A percentile compares a stretch with the other conserved stretches of the same genome.
phyloP scores from a whole-genome alignment of 2,113 vertebrate genomes.

The Hypomesus transpacificus region DNA sequence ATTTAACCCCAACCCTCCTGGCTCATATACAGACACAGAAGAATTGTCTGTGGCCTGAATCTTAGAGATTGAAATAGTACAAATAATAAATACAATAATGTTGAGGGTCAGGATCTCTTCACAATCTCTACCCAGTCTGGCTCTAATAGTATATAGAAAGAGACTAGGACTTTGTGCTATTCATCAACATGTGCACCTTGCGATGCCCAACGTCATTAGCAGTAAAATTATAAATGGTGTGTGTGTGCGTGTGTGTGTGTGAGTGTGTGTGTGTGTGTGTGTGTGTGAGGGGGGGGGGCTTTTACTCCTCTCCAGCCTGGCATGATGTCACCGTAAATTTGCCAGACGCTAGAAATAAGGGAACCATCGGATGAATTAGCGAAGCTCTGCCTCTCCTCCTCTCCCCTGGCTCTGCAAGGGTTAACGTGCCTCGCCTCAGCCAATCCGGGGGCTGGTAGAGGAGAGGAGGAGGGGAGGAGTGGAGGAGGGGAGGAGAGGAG shows the following conservation, averaged over 20 bases:
- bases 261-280: constrained; percentile 21
- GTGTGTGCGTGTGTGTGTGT: constrained; percentile 19
- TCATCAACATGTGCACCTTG: too few species aligned
- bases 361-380: constrained; percentile 69
- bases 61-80: too few species aligned
- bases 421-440: constrained; percentile 46
- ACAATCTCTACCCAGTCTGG: too few species aligned
- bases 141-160: too few species aligned
- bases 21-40: too few species aligned
- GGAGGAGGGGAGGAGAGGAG: too few species aligned
- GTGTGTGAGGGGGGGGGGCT: not conserved
- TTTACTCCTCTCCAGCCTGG: constrained; percentile 36
- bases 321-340: constrained; percentile 49
- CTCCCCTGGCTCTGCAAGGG: constrained; percentile 17
- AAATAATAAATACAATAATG: too few species aligned
- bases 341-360: constrained; percentile 37
- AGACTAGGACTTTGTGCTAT: too few species aligned
- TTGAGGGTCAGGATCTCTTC: too few species aligned
- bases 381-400: constrained; percentile 41
- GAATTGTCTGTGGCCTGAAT: too few species aligned
- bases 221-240: not conserved
- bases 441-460: constrained; percentile 46
- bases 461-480: not conserved
- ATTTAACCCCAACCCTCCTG: too few species aligned
- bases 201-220: too few species aligned